These are phyloP conservation scores for Dascillus cervinus DNA, from an alignment of 2,888 invertebrate genomes.

Conservation along the genomic window DNA sequence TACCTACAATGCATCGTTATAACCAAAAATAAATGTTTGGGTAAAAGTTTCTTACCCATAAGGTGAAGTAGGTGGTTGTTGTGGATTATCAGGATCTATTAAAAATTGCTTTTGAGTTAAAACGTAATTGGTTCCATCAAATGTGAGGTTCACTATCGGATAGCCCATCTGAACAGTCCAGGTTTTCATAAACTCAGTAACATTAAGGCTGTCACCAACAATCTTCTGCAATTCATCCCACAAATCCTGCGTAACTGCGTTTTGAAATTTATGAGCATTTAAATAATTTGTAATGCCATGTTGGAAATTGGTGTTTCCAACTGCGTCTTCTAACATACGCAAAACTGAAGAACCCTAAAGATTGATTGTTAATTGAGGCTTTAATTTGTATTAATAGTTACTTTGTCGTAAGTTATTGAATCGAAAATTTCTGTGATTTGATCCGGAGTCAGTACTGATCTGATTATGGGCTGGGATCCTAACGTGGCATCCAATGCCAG, in stretches of 20 bases:
- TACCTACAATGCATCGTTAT: conserved; percentile 61
- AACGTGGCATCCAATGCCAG: conserved; percentile 67
- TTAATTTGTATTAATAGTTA: conserved; percentile 31
- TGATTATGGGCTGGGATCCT: conserved; percentile 86
- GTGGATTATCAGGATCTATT: conserved; percentile 53
- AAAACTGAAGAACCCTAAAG: conserved; percentile 75
- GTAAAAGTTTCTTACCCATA: conserved; percentile 35
- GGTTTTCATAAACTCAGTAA: conserved; percentile 66
- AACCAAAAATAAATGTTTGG: conserved; percentile 4
- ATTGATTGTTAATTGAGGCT: conserved; percentile 1
- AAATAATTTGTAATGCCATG: conserved; percentile 69
- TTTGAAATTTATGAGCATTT: conserved; percentile 57
- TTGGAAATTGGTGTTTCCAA: conserved; percentile 64
- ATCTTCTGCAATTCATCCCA: conserved; percentile 57
- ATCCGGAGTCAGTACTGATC: conserved; percentile 74
- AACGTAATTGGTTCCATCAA: conserved; percentile 44
- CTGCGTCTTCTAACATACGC: conserved; percentile 80
- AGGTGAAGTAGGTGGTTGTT: conserved; percentile 41
- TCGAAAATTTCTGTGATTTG: conserved; percentile 91
- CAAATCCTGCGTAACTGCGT: conserved; percentile 75
- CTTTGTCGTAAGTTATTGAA: conserved; percentile 84
- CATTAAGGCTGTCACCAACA: conserved; percentile 46
- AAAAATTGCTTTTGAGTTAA: conserved; percentile 72
- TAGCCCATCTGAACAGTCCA: conserved; percentile 88
- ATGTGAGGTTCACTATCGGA: conserved; percentile 62